phyloP scores from a whole-genome alignment of 2,888 invertebrate genomes.

The Masnerella sp. region DNA sequence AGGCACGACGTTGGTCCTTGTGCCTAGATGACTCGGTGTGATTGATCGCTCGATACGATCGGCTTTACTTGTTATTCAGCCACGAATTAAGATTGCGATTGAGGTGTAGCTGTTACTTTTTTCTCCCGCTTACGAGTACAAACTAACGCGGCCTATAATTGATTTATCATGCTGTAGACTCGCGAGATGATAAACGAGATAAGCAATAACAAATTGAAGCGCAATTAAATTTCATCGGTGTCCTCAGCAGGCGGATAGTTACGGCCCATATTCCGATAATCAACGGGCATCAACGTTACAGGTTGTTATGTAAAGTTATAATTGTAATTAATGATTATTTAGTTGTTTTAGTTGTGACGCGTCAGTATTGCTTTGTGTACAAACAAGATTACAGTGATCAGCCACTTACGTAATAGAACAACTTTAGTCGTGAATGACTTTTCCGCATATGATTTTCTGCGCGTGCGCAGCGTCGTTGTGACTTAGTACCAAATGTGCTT shows the following conservation, averaged over 20 bases:
- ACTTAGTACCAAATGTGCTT: too few species aligned
- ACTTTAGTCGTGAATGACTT: constrained; percentile 1
- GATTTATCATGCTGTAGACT: constrained; percentile 29
- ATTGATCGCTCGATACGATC: constrained; percentile 32
- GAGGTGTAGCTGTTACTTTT: constrained; percentile 10
- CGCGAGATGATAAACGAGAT: constrained; percentile 27
- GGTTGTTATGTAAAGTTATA: constrained; percentile 19
- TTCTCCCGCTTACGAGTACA: constrained; percentile 18
- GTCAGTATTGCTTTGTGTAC: constrained; percentile 30
- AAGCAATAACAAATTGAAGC: constrained; percentile 28
- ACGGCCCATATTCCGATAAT: not conserved
- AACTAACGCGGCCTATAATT: constrained; percentile 25
- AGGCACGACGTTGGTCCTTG: constrained; percentile 23
- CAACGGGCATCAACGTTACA: not conserved
- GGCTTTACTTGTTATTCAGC: constrained; percentile 33
- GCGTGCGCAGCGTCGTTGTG: too few species aligned
- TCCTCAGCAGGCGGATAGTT: constrained; percentile 1
- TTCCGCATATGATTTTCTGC: too few species aligned
- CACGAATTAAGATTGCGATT: constrained; percentile 29
- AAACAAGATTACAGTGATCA: constrained; percentile 5
- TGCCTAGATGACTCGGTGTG: constrained; percentile 30
- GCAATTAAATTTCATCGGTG: constrained; percentile 37
- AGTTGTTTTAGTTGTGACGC: constrained; percentile 4
- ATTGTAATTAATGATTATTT: constrained; percentile 37
- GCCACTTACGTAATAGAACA: not conserved